Evolutionary conservation across 2,113 vertebrate genomes (phyloP).

Genomic region (human): GRCh38 chr4:122667001-122667500

Average conservation of each 20-base stretch:
- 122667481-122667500: background rate
- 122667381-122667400: background rate
- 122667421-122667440: background rate
- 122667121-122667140: constrained; percentile 82
- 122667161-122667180: constrained; percentile 77
- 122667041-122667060: constrained; percentile 66
- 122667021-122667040: constrained; percentile 77
- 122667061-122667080: constrained; percentile 39
- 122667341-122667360: background rate
- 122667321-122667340: background rate
- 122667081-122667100: constrained; percentile 15
- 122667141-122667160: constrained; percentile 84
- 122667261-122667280: background rate
- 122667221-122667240: constrained; percentile 18
- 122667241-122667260: background rate
- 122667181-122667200: constrained; percentile 57
- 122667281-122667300: background rate
- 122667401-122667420: background rate
- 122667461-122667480: background rate
- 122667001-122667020: constrained; percentile 85
- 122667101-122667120: constrained; percentile 82
- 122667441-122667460: background rate
- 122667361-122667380: background rate
- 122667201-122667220: constrained; percentile 40
- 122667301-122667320: background rate